Percentiles rank a stretch among this genome's conserved stretches.
These are phyloP conservation scores for Indicator maculatus DNA, from an alignment of 2,113 vertebrate genomes.

Conservation along the genomic window DNA sequence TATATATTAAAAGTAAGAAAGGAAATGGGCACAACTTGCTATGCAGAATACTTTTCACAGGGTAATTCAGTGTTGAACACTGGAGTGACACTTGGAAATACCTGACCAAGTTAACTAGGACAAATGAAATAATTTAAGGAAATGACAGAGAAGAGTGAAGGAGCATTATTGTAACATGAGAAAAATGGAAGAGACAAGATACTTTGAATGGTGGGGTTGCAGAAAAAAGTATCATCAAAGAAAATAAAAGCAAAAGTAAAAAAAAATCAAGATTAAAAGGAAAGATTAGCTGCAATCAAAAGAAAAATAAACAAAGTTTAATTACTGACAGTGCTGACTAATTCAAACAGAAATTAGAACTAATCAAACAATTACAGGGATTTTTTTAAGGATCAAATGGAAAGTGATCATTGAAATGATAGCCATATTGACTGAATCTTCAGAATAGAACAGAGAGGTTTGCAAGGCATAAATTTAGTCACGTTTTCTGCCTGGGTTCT, in stretches of 20 bases:
- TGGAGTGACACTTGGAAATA: neutral
- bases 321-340: neutral
- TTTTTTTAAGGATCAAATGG: neutral
- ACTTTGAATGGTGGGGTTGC: neutral
- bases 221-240: neutral
- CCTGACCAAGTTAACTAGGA: neutral
- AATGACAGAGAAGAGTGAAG: neutral
- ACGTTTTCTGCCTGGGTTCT: neutral
- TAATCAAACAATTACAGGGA: neutral
- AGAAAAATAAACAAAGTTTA: neutral
- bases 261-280: neutral
- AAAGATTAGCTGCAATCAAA: neutral
- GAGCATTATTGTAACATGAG: neutral
- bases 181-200: neutral
- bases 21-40: accelerated
- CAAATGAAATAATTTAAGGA: neutral
- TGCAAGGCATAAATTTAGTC: neutral
- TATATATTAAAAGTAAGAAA: neutral
- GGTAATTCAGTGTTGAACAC: neutral
- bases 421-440: neutral
- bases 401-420: neutral
- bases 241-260: neutral
- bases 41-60: neutral
- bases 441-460: neutral
- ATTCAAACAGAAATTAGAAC: neutral